Conservation (phyloP, 2,888 invertebrate genomes). For the Molorchus minor region DNA sequence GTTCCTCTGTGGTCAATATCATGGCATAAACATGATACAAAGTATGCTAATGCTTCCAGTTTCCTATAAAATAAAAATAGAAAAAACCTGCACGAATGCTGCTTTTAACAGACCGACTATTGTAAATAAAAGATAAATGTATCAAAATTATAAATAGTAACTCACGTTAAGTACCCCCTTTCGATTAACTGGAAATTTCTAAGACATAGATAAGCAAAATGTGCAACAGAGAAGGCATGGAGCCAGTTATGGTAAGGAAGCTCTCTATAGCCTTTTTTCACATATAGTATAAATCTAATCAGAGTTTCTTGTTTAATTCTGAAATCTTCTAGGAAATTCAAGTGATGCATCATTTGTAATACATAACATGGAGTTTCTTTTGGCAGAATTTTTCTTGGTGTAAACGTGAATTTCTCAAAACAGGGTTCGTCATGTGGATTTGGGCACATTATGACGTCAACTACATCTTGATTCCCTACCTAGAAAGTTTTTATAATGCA, state of each 20-base stretch:
- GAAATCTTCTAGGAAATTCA: slow-evolving; percentile 75
- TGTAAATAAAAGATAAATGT: not conserved
- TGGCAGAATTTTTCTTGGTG: slow-evolving; percentile 66
- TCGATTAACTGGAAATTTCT: slow-evolving; percentile 71
- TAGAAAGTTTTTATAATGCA: slow-evolving; percentile 55
- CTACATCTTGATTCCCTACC: slow-evolving; percentile 68
- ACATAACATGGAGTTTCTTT: slow-evolving; percentile 71
- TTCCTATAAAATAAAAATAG: slow-evolving; percentile 66
- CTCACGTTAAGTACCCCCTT: slow-evolving; percentile 71
- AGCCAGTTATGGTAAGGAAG: slow-evolving; percentile 89
- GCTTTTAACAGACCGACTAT: not conserved
- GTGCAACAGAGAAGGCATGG: slow-evolving; percentile 84
- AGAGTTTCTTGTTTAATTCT: slow-evolving; percentile 73
- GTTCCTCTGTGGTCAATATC: slow-evolving; percentile 90
- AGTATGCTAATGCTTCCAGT: slow-evolving; percentile 78
- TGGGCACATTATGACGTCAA: slow-evolving; percentile 64
- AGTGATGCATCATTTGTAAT: slow-evolving; percentile 76
- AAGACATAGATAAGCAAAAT: slow-evolving; percentile 81
- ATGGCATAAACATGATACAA: slow-evolving; percentile 82
- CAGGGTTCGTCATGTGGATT: slow-evolving; percentile 67
- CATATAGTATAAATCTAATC: slow-evolving; percentile 76
- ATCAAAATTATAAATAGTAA: slow-evolving; percentile 30
- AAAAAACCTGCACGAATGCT: not conserved
- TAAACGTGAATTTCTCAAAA: slow-evolving; percentile 66
- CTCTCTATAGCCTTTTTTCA: slow-evolving; percentile 82